Evolutionary conservation across 2,113 vertebrate genomes (phyloP), one percentile per base, ranked within the genome.

Genomic region (Oreochromis spilurus): DNA sequence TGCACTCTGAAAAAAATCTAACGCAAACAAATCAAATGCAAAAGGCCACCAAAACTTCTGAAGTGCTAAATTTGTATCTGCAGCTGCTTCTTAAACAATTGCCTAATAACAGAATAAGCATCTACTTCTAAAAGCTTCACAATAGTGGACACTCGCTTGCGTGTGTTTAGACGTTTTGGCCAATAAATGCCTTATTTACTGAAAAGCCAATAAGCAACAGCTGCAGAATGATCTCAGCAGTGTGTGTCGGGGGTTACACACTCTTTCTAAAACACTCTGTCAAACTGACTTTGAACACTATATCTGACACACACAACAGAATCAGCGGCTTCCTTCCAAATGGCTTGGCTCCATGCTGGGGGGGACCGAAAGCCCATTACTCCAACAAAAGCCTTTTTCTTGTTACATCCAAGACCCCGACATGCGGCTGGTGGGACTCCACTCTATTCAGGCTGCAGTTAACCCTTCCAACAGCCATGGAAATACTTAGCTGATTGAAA

Each of bases 351-450:
- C 88, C 84, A 92, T 72, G 57, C 79, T 91, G 72, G 26, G 85
- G 72, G 75, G 57, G 79, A 70, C 70, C 24, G 53, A 86, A 88
- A 83, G 65, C 86, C 29, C 58, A 83, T 62, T 26, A 48, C 34
- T 88, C 67, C 81, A 93, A 94, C 93, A 96, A 94, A 94, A 92
- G 84, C 75, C 92, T 94, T 95, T 92, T 94, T 93, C 88, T 94
- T 85, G 70, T 82, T 83, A 70, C 70, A 86, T 89, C 83, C 91
- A 91, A 93, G 81, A 89, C 77, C 52, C 36, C 24, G 67, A 88
- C 53, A 67, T 84, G 60, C 12, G 79, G 48, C 89, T 87, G 84
- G 58, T 77, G 79, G 88, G 86, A 90, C 81, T 91, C 80, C 24
- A 54, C 78, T 84, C 80, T 48, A 65, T 34, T 86, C 53, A 65